phyloP scores from a whole-genome alignment of 2,888 invertebrate species.

The Diarsia mendica region DNA sequence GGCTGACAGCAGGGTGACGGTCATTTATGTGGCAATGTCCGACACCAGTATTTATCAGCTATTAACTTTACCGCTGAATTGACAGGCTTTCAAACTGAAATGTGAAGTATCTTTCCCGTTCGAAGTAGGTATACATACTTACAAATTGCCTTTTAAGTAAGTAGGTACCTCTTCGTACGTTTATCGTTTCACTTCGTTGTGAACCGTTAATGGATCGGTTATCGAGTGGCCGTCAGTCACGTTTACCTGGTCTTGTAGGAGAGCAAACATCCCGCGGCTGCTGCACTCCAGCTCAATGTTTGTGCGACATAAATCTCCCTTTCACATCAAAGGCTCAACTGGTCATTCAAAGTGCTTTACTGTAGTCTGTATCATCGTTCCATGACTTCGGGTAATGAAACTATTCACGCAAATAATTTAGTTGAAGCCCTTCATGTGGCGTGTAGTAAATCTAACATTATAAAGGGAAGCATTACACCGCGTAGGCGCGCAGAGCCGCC shows the following conservation, averaged over 20 bases:
- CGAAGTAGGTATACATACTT: slow-evolving; percentile 10
- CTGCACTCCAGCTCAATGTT: slow-evolving; percentile 35
- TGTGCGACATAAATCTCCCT: slow-evolving; percentile 42
- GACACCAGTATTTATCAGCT: slow-evolving; percentile 7
- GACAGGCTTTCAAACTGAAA: slow-evolving; percentile 35
- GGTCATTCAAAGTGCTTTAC: slow-evolving; percentile 32
- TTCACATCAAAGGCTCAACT: slow-evolving; percentile 39
- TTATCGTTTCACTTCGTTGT: slow-evolving; percentile 17
- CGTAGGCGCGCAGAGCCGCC: slow-evolving; percentile 33
- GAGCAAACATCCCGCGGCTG: slow-evolving; percentile 36
- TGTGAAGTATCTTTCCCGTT: slow-evolving; percentile 1
- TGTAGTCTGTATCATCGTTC: slow-evolving; percentile 16
- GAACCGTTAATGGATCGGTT: slow-evolving; percentile 41
- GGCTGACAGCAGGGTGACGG: not conserved
- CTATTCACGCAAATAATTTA: slow-evolving; percentile 48
- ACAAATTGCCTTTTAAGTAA: slow-evolving; percentile 28
- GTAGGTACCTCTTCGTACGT: slow-evolving; percentile 16
- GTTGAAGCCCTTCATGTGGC: slow-evolving; percentile 57
- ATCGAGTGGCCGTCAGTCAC: slow-evolving; percentile 42
- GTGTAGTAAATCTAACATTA: slow-evolving; percentile 59
- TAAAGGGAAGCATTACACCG: slow-evolving; percentile 63
- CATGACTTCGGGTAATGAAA: slow-evolving; percentile 35
- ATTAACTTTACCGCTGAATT: slow-evolving; percentile 1
- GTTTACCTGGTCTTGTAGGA: slow-evolving; percentile 41
- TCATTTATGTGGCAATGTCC: slow-evolving; percentile 2